Conservation (phyloP, 2,888 invertebrate species). For the Volucella inflata region DNA sequence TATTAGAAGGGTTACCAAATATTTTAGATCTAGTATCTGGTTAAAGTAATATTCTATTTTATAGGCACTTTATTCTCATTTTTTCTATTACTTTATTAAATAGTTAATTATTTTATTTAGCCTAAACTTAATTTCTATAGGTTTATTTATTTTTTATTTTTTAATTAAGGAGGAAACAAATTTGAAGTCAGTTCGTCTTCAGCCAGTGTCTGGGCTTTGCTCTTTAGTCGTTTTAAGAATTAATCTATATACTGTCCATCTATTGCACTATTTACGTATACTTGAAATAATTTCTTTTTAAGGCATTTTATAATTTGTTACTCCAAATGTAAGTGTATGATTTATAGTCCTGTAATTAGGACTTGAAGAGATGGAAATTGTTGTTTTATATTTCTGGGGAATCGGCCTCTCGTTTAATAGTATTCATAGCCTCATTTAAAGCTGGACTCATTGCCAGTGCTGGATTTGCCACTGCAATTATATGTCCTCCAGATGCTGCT, state of each 20-base stretch:
- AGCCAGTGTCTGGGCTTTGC: constrained; percentile 47
- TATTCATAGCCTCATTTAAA: constrained; percentile 80
- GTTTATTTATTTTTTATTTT: neutral
- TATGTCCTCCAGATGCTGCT: constrained; percentile 92
- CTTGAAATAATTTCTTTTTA: constrained; percentile 9
- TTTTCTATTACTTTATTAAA: neutral
- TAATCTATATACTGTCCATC: constrained; percentile 10
- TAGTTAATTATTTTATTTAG: too few species aligned
- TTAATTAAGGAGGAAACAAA: constrained; percentile 9
- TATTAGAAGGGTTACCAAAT: constrained; percentile 27
- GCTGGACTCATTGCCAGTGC: constrained; percentile 88
- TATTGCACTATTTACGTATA: constrained; percentile 60
- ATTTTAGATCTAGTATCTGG: neutral
- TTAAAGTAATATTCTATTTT: constrained; percentile 8
- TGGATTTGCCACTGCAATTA: constrained; percentile 95
- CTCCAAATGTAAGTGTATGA: neutral
- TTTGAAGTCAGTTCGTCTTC: constrained; percentile 44
- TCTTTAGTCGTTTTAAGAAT: neutral
- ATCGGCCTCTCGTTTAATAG: constrained; percentile 81
- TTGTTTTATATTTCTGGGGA: constrained; percentile 80
- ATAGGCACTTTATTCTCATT: constrained; percentile 57
- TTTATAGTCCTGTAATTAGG: neutral
- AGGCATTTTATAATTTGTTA: constrained; percentile 9
- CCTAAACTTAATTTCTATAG: neutral
- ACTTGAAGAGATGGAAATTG: neutral